phyloP scores from a whole-genome alignment of 2,113 vertebrate species.

The Cervus canadensis region DNA sequence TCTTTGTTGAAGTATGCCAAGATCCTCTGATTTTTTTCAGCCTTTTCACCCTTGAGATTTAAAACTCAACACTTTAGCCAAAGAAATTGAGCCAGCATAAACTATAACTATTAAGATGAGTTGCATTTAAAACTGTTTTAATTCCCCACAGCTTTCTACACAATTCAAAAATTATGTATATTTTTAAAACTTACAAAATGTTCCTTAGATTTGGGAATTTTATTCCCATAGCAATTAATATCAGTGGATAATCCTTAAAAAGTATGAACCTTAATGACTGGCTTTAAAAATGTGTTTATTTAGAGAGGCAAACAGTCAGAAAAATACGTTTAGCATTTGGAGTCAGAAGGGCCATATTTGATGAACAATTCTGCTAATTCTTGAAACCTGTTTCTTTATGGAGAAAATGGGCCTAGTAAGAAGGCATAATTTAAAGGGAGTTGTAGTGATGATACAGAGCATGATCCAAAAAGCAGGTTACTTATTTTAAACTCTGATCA shows the following conservation, averaged over 20 bases:
- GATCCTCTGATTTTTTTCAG: slow-evolving; percentile 8
- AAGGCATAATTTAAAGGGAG: background rate
- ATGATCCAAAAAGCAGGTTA: background rate
- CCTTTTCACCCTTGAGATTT: slow-evolving; percentile 17
- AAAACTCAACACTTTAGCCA: slow-evolving; percentile 23
- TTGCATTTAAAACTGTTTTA: slow-evolving; percentile 6
- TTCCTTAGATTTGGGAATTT: slow-evolving; percentile 1
- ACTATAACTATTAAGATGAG: slow-evolving; percentile 32
- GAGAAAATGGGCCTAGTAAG: background rate
- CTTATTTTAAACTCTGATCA: background rate
- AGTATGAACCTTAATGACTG: background rate
- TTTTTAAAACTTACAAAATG: slow-evolving; percentile 20
- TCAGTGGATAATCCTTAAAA: background rate
- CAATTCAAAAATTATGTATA: background rate
- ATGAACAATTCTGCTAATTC: background rate
- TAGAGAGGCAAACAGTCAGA: background rate
- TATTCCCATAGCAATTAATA: slow-evolving; percentile 28
- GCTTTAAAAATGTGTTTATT: background rate
- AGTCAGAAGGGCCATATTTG: background rate
- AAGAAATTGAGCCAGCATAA: slow-evolving; percentile 29
- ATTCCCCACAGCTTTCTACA: slow-evolving; percentile 19
- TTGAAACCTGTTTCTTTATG: background rate
- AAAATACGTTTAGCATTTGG: background rate
- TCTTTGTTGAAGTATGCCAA: background rate
- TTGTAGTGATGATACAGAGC: no score